These are phyloP conservation scores for Cyrtorhinus lividipennis DNA, from an alignment of 1,140 invertebrate species.

Conservation along the genomic window DNA sequence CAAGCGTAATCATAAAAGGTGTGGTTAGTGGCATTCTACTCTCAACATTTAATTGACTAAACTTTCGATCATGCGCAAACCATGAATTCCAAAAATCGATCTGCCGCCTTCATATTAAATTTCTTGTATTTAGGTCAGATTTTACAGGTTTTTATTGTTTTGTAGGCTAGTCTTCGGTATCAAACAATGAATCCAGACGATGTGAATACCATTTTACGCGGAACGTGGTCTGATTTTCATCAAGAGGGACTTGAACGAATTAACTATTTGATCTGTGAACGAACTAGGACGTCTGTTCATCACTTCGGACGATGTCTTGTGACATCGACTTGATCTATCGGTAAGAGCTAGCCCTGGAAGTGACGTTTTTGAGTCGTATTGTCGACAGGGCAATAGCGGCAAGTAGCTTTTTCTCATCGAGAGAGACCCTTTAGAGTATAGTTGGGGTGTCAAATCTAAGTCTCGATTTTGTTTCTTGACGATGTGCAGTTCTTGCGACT, in stretches of 20 bases:
- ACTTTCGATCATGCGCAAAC: too few relatives aligned
- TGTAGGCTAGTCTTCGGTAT: too few relatives aligned
- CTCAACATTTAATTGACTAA: too few relatives aligned
- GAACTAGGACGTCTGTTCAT: neutral
- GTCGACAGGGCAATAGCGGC: neutral
- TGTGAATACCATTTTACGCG: too few relatives aligned
- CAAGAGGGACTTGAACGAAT: neutral
- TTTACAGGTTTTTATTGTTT: too few relatives aligned
- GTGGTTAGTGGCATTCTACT: too few relatives aligned
- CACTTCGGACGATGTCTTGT: neutral
- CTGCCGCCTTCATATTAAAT: too few relatives aligned
- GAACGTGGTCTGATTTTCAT: neutral
- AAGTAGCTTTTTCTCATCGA: neutral
- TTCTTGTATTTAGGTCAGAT: too few relatives aligned
- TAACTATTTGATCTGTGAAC: neutral
- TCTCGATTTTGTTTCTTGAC: neutral
- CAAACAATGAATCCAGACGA: too few relatives aligned
- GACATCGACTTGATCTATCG: neutral
- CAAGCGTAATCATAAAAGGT: too few relatives aligned
- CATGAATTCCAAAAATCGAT: too few relatives aligned
- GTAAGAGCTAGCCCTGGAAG: neutral
- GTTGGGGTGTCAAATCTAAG: neutral
- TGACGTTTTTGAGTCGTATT: neutral
- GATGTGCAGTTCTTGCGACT: neutral
- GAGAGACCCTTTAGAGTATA: neutral